Evolutionary conservation across 2,888 invertebrate genomes (phyloP).

Genomic region (Heliconius erato): DNA sequence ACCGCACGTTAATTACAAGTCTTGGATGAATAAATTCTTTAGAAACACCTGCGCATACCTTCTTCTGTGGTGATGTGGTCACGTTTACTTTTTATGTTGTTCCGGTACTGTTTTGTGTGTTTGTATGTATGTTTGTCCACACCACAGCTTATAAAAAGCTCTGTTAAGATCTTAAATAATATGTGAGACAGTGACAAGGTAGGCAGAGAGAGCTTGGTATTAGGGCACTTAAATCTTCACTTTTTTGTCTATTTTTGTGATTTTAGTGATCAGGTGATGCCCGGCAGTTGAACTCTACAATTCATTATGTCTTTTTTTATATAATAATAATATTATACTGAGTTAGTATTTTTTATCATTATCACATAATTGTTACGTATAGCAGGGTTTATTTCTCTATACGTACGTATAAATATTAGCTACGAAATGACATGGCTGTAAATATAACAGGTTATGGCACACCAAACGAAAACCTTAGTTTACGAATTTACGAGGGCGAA

Average conservation of each 20-base stretch:
- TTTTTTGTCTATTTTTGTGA: too few relatives aligned
- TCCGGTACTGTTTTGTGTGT: constrained; percentile 53
- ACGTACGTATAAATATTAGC: not conserved
- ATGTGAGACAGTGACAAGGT: not conserved
- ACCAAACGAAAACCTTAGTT: constrained; percentile 44
- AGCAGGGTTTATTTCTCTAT: not conserved
- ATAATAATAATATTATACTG: too few relatives aligned
- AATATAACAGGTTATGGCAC: constrained; percentile 6
- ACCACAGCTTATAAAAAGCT: constrained; percentile 4
- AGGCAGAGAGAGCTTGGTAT: too few relatives aligned
- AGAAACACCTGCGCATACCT: constrained; percentile 42
- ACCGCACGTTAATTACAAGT: constrained; percentile 41
- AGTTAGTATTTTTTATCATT: too few relatives aligned
- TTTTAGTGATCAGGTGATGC: too few relatives aligned
- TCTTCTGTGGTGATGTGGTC: constrained; percentile 51
- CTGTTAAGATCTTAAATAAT: not conserved
- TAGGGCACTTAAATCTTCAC: too few relatives aligned
- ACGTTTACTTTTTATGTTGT: constrained; percentile 62
- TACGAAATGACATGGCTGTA: constrained; percentile 4
- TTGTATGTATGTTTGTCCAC: constrained; percentile 31
- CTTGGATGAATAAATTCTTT: constrained; percentile 37
- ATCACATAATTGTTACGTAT: too few relatives aligned
- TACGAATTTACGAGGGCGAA: constrained; percentile 48
- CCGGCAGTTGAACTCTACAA: too few relatives aligned
- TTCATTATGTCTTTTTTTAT: too few relatives aligned